These are phyloP conservation scores for Caranx ignobilis DNA, from an alignment of 2,113 vertebrate species.

Conservation along the genomic window DNA sequence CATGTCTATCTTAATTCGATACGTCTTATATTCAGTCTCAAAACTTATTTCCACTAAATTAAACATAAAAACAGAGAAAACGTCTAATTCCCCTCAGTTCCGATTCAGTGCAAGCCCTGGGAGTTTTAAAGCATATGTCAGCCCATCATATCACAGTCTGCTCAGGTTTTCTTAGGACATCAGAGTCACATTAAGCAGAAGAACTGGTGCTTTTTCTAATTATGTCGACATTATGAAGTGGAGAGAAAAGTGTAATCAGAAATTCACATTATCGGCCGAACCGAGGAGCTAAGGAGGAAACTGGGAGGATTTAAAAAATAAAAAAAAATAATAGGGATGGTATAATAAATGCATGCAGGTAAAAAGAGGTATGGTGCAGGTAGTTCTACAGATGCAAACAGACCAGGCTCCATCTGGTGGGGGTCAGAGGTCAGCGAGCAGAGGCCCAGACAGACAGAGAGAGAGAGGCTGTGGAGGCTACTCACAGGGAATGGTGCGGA, in stretches of 20 bases:
- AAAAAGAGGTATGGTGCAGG: background rate
- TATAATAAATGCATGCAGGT: too few relatives aligned
- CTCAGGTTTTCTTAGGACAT: slow-evolving; percentile 2
- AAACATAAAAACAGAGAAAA: background rate
- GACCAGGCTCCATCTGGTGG: slow-evolving; percentile 37
- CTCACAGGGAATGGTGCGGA: slow-evolving; percentile 99
- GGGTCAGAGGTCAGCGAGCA: slow-evolving; percentile 32
- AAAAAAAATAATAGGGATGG: background rate
- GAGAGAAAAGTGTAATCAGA: background rate
- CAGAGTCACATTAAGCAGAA: background rate
- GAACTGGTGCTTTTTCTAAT: background rate
- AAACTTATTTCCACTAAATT: background rate
- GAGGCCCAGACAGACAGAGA: slow-evolving; percentile 17
- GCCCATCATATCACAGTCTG: background rate
- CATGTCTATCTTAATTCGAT: background rate
- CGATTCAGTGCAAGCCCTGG: background rate
- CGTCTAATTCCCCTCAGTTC: background rate
- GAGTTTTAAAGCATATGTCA: slow-evolving; percentile 2
- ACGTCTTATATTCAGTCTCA: background rate
- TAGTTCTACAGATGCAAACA: slow-evolving; percentile 29
- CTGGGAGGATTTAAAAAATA: background rate
- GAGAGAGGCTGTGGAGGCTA: slow-evolving; percentile 60
- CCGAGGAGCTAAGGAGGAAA: background rate
- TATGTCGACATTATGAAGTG: slow-evolving; percentile 1
- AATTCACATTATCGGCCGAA: background rate